These are phyloP conservation scores for Labrus mixtus DNA, from an alignment of 2,113 vertebrate genomes.

Conservation along the genomic window DNA sequence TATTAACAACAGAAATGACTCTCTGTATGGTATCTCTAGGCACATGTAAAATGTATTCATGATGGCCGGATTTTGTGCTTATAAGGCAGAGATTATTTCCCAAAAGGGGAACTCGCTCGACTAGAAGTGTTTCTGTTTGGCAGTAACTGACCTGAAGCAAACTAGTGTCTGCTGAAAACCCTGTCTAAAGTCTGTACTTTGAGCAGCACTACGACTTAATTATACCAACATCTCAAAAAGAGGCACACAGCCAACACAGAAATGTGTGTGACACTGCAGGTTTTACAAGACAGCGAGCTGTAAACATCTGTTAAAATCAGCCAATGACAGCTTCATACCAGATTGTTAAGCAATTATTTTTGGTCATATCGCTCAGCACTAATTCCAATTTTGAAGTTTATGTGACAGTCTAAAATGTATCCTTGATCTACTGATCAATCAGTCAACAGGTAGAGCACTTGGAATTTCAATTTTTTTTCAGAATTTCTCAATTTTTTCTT, in stretches of 20 bases:
- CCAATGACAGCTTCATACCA: neutral
- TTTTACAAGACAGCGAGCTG: neutral
- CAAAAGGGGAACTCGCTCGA: neutral
- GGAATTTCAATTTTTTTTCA: no score
- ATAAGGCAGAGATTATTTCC: neutral
- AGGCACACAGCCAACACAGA: neutral
- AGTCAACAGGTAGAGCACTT: neutral
- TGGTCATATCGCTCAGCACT: neutral
- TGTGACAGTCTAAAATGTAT: no score
- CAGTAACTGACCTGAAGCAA: neutral
- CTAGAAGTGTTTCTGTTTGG: neutral
- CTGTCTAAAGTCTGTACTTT: neutral
- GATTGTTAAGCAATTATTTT: neutral
- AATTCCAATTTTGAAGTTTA: neutral
- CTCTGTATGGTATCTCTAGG: neutral
- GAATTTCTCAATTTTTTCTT: neutral
- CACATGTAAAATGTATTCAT: no score
- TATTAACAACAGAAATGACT: neutral
- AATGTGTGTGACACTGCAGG: neutral
- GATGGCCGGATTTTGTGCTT: neutral
- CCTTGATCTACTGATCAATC: neutral
- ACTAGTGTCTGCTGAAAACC: neutral
- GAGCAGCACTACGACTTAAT: neutral
- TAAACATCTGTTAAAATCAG: neutral
- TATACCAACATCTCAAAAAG: neutral